These are phyloP conservation scores for Drosophila santomea DNA, from an alignment of 1,140 invertebrate genomes.

Conservation along the genomic window DNA sequence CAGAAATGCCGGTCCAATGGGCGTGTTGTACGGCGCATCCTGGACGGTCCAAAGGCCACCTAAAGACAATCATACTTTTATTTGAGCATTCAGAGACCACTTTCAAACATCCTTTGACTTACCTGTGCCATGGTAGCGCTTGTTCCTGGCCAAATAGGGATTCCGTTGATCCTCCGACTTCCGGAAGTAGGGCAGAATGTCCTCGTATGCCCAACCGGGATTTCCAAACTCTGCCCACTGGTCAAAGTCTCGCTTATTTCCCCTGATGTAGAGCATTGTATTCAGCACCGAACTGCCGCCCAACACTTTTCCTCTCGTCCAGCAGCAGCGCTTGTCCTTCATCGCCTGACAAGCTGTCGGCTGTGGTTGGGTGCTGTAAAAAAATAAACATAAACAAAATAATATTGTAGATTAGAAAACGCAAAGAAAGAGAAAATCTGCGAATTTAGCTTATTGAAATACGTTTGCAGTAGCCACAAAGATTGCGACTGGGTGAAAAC, in stretches of 20 bases:
- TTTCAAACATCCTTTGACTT: not conserved
- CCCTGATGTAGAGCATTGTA: conserved; percentile 96
- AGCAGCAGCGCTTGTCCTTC: conserved; percentile 91
- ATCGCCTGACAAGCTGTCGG: conserved; percentile 93
- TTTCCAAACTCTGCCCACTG: conserved; percentile 95
- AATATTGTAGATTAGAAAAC: not conserved
- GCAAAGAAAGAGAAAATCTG: not conserved
- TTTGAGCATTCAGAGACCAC: too few species aligned
- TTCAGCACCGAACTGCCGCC: conserved; percentile 95
- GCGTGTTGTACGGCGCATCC: conserved; percentile 92
- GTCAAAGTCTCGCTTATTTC: conserved; percentile 95
- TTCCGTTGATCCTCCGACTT: conserved; percentile 94
- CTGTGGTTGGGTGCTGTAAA: conserved; percentile 91
- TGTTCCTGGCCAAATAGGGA: conserved; percentile 90
- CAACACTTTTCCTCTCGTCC: conserved; percentile 93
- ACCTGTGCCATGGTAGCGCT: conserved; percentile 89
- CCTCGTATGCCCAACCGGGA: conserved; percentile 94
- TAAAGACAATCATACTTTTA: conserved; percentile 68
- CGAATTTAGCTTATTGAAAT: not conserved
- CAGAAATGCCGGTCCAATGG: conserved; percentile 91
- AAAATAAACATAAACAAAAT: conserved; percentile 1
- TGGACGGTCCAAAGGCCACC: conserved; percentile 93
- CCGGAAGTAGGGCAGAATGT: conserved; percentile 94
- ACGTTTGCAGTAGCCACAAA: not conserved
- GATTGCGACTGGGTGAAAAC: conserved; percentile 26